Conservation (phyloP, 1,140 invertebrate species). For the Drosophila subobscura region DNA sequence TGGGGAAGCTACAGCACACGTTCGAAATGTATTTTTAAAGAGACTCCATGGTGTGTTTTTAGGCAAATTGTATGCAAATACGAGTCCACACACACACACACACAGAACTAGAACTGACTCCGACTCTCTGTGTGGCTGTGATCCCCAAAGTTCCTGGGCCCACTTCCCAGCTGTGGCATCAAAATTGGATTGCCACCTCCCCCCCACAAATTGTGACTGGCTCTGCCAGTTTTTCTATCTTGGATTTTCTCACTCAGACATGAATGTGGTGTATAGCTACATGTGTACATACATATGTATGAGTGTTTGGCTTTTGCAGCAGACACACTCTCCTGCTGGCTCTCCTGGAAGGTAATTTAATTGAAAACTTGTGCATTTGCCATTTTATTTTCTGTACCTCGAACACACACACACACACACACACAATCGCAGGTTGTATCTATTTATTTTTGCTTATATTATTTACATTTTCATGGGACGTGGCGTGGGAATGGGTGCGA, state of each 20-base stretch:
- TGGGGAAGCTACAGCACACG: conserved; percentile 36
- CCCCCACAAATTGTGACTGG: conserved; percentile 52
- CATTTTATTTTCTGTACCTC: conserved; percentile 52
- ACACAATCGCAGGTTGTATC: conserved; percentile 17
- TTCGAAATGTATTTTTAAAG: conserved; percentile 80
- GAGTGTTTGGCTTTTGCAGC: conserved; percentile 42
- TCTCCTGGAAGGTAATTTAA: conserved; percentile 61
- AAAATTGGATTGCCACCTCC: conserved; percentile 76
- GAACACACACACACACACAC: not conserved
- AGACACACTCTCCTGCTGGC: conserved; percentile 13
- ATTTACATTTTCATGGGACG: conserved; percentile 65
- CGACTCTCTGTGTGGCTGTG: not conserved
- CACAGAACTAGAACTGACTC: conserved; percentile 11
- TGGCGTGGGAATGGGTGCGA: conserved; percentile 19
- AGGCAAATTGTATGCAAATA: conserved; percentile 82
- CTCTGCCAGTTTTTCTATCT: conserved; percentile 34
- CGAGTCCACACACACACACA: conserved; percentile 47
- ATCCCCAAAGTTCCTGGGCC: conserved; percentile 16
- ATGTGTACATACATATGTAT: conserved; percentile 16
- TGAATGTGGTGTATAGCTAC: conserved; percentile 10
- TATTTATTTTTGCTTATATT: conserved; percentile 49
- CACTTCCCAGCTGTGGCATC: conserved; percentile 48
- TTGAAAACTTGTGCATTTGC: conserved; percentile 77
- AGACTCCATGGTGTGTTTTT: conserved; percentile 77
- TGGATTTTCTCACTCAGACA: conserved; percentile 13